These are phyloP conservation scores for Eptesicus fuscus DNA, from an alignment of 2,113 vertebrate species.

Conservation along the genomic window DNA sequence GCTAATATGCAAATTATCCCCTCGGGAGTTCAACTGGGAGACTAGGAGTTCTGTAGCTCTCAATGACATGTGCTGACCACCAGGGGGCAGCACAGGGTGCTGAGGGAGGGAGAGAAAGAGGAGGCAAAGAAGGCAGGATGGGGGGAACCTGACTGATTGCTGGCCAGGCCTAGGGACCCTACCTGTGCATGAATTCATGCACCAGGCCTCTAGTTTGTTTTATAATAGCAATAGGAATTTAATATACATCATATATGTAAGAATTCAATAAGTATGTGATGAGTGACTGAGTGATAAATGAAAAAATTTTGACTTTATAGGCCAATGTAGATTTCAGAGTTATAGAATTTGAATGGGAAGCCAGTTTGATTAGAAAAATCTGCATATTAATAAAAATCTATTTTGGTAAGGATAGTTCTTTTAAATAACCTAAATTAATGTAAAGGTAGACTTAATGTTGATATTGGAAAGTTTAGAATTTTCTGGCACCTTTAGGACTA, in stretches of 20 bases:
- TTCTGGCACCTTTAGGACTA: neutral
- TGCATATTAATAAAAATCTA: neutral
- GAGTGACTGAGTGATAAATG: neutral
- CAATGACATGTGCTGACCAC: too few species aligned
- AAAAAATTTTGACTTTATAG: neutral
- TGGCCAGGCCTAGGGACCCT: too few species aligned
- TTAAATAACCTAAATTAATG: neutral
- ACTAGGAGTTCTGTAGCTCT: too few species aligned
- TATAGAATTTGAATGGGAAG: neutral
- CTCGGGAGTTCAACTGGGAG: too few species aligned
- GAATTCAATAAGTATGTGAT: neutral
- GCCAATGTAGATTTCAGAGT: neutral
- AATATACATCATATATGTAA: neutral
- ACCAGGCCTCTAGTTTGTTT: neutral
- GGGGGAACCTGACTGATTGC: too few species aligned
- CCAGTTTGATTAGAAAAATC: neutral
- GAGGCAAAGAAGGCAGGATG: too few species aligned
- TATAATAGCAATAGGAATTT: neutral
- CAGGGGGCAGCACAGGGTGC: too few species aligned
- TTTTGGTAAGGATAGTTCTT: neutral
- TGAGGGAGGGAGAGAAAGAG: too few species aligned
- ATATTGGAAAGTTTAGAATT: neutral
- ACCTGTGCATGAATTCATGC: too few species aligned
- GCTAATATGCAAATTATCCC: too few species aligned
- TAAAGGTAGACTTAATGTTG: neutral